phyloP scores from a whole-genome alignment of 2,113 vertebrate species.

The Ranitomeya imitator region DNA sequence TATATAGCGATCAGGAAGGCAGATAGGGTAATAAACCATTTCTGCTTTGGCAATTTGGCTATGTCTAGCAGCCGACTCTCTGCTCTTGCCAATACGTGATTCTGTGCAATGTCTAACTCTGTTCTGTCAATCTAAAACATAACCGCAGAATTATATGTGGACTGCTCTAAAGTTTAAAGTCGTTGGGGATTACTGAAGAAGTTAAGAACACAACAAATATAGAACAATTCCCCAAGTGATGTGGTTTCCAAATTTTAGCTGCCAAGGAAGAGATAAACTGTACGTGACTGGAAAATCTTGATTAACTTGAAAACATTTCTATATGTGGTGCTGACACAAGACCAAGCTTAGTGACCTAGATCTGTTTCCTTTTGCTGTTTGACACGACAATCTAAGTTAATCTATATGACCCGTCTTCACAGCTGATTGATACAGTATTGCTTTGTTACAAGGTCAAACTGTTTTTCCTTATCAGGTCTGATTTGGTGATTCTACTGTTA shows the following conservation, averaged over 20 bases:
- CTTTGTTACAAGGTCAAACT: background rate
- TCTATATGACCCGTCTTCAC: background rate
- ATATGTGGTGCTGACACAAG: background rate
- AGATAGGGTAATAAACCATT: too few species aligned
- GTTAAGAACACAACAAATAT: too few species aligned
- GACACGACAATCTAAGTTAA: background rate
- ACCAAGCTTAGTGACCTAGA: background rate
- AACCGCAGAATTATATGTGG: background rate
- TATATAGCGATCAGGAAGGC: too few species aligned
- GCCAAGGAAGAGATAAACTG: background rate
- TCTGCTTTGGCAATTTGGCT: too few species aligned
- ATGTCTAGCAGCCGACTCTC: too few species aligned
- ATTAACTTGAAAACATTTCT: background rate
- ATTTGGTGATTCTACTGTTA: background rate
- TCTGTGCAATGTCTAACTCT: too few species aligned
- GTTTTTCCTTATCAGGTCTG: background rate
- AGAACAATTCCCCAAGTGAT: background rate
- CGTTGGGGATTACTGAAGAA: too few species aligned
- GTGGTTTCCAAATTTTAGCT: background rate
- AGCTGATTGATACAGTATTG: background rate
- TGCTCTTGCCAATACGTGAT: too few species aligned
- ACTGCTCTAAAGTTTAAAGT: too few species aligned
- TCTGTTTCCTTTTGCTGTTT: constrained; percentile 12
- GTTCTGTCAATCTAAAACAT: background rate
- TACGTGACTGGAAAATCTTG: background rate